Evolutionary conservation across 2,888 invertebrate species (phyloP), one percentile per base, ranked within the genome.

Genomic region (Sericinus montela): DNA sequence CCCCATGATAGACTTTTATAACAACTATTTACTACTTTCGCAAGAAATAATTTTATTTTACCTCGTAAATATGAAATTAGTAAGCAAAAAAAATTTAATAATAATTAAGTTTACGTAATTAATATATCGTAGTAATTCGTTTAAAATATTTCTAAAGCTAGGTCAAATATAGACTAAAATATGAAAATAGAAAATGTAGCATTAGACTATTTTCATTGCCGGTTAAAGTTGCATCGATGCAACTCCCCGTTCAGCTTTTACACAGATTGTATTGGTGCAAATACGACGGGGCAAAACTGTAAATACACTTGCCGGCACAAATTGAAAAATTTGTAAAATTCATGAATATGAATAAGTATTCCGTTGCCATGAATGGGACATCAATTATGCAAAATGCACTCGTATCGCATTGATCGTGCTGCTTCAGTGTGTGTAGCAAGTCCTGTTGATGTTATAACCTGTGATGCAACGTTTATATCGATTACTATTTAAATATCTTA

Each of bases 311-410:
- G 67, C 70, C 67, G 70, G 73, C 68, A 69, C 78, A 80, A 85
- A 85, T 86, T 85, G 83, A 84, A 85, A 83, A 80, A 77, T 71
- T 77, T 80, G 75, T 76, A 71, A 84, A 85, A 79, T 81, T 84
- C 85, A 87, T 87, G 85, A 86, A 87, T 87, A 86, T 86, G 80
- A 86, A 86, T 82, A 85, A 79, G 76, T 78, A 73, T 76, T 76
- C 73, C 72, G 75, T 71, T 69, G 71, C 70, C 69, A 75, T 81
- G 82, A 85, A 86, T 83, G 80, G 77, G 75, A 70, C 75, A 84
- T 88, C 84, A 86, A 82, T 86, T 87, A 87, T 85, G 86, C 80
- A 87, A 82, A 85, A 84, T 83, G 70, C 73, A 69, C 68, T 69
- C 70, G 75, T 75, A 77, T 75, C 78, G 74, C 75, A 80, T 77